These are phyloP conservation scores for Drosophila koepferae DNA, from an alignment of 2,888 invertebrate genomes.

Conservation along the genomic window DNA sequence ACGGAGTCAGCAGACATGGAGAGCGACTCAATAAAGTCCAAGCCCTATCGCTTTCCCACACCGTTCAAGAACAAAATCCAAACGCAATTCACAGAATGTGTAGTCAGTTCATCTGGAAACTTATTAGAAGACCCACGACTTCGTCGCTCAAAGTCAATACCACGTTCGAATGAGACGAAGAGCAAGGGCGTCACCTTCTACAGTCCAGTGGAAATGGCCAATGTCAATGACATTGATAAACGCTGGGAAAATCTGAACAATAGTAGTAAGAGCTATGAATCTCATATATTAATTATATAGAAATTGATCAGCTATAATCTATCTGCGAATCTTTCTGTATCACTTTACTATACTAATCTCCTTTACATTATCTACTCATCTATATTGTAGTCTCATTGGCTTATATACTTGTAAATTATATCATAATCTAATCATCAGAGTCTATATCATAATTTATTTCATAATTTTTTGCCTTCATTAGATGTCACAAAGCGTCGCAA, in stretches of 20 bases:
- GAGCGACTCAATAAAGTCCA: not conserved
- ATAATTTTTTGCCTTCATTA: slow-evolving; percentile 27
- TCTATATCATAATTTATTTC: not conserved
- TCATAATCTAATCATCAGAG: too few relatives aligned
- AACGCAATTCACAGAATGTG: slow-evolving; percentile 20
- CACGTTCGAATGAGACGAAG: slow-evolving; percentile 30
- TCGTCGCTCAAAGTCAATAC: slow-evolving; percentile 72
- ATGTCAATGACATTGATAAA: slow-evolving; percentile 65
- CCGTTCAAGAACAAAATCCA: slow-evolving; percentile 59
- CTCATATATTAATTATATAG: not conserved
- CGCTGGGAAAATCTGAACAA: slow-evolving; percentile 34
- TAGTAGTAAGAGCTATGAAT: not conserved
- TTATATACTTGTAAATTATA: too few relatives aligned
- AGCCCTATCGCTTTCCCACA: slow-evolving; percentile 61
- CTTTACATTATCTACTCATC: not conserved
- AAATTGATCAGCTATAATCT: too few relatives aligned
- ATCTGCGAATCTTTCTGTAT: too few relatives aligned
- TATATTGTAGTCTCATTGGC: too few relatives aligned
- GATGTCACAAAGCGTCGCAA: slow-evolving; percentile 81
- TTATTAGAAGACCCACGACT: slow-evolving; percentile 17
- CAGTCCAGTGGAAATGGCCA: slow-evolving; percentile 68
- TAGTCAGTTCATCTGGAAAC: not conserved
- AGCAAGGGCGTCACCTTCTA: slow-evolving; percentile 72
- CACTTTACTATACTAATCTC: too few relatives aligned
- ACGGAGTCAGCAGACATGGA: not conserved